A percentile compares a stretch with the other conserved stretches of the same genome.
phyloP scores from a whole-genome alignment of 2,113 vertebrate genomes.

The Vanacampus margaritifer region DNA sequence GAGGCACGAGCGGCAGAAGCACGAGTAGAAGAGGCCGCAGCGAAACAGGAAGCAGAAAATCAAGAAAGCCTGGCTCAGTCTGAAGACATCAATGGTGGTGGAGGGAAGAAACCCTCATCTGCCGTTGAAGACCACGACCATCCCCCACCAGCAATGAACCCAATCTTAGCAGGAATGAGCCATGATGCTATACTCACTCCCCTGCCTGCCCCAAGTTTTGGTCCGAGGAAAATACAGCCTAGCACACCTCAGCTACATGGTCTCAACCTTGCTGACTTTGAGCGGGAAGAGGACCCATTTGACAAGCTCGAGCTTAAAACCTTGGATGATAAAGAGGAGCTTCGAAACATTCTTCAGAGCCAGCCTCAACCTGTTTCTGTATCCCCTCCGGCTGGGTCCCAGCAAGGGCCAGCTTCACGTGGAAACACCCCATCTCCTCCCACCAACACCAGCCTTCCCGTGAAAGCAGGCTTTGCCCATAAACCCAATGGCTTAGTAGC shows the following conservation, averaged over 20 bases:
- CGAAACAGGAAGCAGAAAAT: slow-evolving; percentile 61
- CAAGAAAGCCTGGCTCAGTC: slow-evolving; percentile 35
- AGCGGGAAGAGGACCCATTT: slow-evolving; percentile 96
- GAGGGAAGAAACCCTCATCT: slow-evolving; percentile 50
- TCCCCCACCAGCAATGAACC: slow-evolving; percentile 86
- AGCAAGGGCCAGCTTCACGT: slow-evolving; percentile 58
- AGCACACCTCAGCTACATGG: slow-evolving; percentile 79
- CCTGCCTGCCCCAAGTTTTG: slow-evolving; percentile 82
- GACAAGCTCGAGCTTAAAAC: slow-evolving; percentile 97
- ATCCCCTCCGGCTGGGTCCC: slow-evolving; percentile 55
- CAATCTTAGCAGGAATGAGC: slow-evolving; percentile 85
- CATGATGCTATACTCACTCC: slow-evolving; percentile 94
- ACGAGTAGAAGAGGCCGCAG: slow-evolving; percentile 70
- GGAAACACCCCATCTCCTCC: slow-evolving; percentile 62
- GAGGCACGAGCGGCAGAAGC: slow-evolving; percentile 77
- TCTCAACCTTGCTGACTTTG: slow-evolving; percentile 95
- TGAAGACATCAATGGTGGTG: slow-evolving; percentile 53
- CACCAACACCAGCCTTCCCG: slow-evolving; percentile 51
- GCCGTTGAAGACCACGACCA: slow-evolving; percentile 67
- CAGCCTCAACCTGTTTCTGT: slow-evolving; percentile 64
- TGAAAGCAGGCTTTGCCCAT: slow-evolving; percentile 73
- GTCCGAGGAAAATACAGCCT: slow-evolving; percentile 73
- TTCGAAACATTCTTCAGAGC: slow-evolving; percentile 87
- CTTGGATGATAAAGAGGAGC: slow-evolving; percentile 90
- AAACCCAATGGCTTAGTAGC: slow-evolving; percentile 92